phyloP scores from a whole-genome alignment of 2,888 invertebrate species.

The Tanytarsus gracilentus region DNA sequence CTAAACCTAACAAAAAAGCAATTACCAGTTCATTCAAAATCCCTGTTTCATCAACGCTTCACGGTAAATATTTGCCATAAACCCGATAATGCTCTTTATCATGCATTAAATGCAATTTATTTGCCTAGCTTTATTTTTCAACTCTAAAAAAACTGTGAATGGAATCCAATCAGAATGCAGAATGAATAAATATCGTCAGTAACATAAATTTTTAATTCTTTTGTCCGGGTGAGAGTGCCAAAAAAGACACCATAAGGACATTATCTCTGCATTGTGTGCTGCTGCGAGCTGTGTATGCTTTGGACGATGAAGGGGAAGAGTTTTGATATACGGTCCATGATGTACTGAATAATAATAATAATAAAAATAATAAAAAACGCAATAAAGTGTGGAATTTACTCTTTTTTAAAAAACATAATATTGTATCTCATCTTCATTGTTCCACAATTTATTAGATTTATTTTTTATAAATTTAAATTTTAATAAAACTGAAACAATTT shows the following conservation, averaged over 20 bases:
- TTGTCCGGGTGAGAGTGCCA: not conserved
- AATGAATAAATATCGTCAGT: slow-evolving; percentile 22
- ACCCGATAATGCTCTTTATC: not conserved
- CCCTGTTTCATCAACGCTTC: not conserved
- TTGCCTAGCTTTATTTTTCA: not conserved
- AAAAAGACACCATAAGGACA: slow-evolving; percentile 25
- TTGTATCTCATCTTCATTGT: not conserved
- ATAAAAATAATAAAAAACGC: slow-evolving; percentile 7
- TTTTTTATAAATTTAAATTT: not conserved
- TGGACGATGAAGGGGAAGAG: not conserved
- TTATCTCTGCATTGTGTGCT: too few species aligned
- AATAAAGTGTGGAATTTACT: not conserved
- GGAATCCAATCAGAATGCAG: slow-evolving; percentile 21
- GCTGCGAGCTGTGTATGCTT: not conserved
- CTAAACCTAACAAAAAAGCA: too few species aligned
- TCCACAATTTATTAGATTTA: not conserved
- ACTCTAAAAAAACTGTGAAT: not conserved
- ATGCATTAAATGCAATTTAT: not conserved
- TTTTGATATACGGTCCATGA: not conserved
- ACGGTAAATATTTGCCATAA: not conserved
- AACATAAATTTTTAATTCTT: slow-evolving; percentile 25
- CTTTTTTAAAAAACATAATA: not conserved
- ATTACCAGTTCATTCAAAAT: not conserved
- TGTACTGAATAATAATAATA: slow-evolving; percentile 9
- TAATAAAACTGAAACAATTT: not conserved